phyloP scores from a whole-genome alignment of 2,888 invertebrate genomes.

The Drosophila emarginata region DNA sequence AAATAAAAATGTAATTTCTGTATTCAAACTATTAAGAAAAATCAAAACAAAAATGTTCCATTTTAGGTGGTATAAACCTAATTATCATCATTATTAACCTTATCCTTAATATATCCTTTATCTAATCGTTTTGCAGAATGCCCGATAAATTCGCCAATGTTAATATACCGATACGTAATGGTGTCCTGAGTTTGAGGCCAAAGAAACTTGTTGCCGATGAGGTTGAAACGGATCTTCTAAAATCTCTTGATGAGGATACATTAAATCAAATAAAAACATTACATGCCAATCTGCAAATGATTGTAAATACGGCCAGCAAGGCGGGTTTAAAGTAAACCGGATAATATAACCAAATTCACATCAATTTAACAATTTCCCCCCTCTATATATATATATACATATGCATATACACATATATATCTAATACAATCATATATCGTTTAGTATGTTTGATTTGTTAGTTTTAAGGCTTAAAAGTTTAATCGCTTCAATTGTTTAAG shows the following conservation, averaged over 20 bases:
- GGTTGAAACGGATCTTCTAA: slow-evolving; percentile 74
- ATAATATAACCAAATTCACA: background rate
- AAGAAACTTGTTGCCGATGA: slow-evolving; percentile 68
- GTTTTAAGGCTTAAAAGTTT: slow-evolving; percentile 36
- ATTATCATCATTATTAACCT: too few relatives aligned
- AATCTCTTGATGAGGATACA: slow-evolving; percentile 78
- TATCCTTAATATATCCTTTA: too few relatives aligned
- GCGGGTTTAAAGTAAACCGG: slow-evolving; percentile 54
- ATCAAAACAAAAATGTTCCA: too few relatives aligned
- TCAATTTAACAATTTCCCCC: background rate
- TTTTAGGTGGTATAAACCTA: too few relatives aligned
- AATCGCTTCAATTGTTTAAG: slow-evolving; percentile 2
- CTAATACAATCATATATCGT: slow-evolving; percentile 21
- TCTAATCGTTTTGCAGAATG: too few relatives aligned
- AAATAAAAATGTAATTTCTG: too few relatives aligned
- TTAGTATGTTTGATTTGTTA: slow-evolving; percentile 31
- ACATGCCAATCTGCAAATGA: slow-evolving; percentile 80
- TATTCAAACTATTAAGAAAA: too few relatives aligned
- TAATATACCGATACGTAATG: slow-evolving; percentile 81
- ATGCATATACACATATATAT: slow-evolving; percentile 15
- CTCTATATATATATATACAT: slow-evolving; percentile 1
- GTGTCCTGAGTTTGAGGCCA: slow-evolving; percentile 81
- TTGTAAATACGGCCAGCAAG: slow-evolving; percentile 77
- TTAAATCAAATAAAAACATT: slow-evolving; percentile 79
- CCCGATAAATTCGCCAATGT: slow-evolving; percentile 81